Percentiles rank a stretch among this genome's conserved stretches.
phyloP scores from a whole-genome alignment of 1,140 invertebrate species.

The Drosophila nigrodunni region DNA sequence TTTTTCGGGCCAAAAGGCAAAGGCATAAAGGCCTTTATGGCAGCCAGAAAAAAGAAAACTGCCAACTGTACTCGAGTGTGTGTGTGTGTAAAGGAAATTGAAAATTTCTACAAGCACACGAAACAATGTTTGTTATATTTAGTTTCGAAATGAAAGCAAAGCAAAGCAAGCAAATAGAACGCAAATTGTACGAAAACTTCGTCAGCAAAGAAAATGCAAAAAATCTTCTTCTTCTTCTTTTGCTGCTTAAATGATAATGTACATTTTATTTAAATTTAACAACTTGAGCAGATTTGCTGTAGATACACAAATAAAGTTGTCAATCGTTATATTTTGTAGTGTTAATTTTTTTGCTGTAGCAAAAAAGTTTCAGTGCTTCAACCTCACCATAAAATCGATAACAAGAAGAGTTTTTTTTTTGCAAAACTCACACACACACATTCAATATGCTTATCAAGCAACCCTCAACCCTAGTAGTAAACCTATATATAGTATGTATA shows the following conservation, averaged over 20 bases:
- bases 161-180: slow-evolving; percentile 26
- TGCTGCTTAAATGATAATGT: not conserved
- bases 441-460: slow-evolving; percentile 59
- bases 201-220: slow-evolving; percentile 2
- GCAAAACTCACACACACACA: slow-evolving; percentile 14
- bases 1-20: slow-evolving; percentile 7
- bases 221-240: not conserved
- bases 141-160: slow-evolving; percentile 30
- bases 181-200: slow-evolving; percentile 7
- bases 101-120: slow-evolving; percentile 54
- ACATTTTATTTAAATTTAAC: slow-evolving; percentile 2
- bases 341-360: slow-evolving; percentile 3
- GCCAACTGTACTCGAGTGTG: slow-evolving; percentile 67
- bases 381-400: slow-evolving; percentile 47
- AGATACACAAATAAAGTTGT: slow-evolving; percentile 1
- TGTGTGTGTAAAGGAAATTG: slow-evolving; percentile 52
- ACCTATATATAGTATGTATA: not conserved
- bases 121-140: slow-evolving; percentile 30
- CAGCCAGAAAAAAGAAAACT: slow-evolving; percentile 28
- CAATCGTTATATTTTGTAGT: slow-evolving; percentile 7
- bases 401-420: slow-evolving; percentile 37
- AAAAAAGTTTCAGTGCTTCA: slow-evolving; percentile 6
- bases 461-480: slow-evolving; percentile 49
- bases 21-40: slow-evolving; percentile 31
- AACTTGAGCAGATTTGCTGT: not conserved